phyloP scores from a whole-genome alignment of 2,113 vertebrate species.

The Hystrix brachyura region DNA sequence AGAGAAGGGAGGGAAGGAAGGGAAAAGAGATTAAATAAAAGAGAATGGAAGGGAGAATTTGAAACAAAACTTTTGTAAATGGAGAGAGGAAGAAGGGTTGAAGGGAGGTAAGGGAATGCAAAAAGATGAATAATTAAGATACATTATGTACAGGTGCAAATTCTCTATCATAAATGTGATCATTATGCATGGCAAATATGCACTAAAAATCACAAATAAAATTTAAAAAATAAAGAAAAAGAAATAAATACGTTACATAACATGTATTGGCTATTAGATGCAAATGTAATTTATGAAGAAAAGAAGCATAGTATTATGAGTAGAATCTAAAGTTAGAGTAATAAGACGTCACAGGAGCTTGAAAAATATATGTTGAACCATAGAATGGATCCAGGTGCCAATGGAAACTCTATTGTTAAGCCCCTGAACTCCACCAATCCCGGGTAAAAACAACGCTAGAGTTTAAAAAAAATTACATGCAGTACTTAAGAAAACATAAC shows the following conservation, averaged over 20 bases:
- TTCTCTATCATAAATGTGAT: background rate
- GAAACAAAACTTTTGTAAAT: background rate
- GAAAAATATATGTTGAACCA: background rate
- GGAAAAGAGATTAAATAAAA: background rate
- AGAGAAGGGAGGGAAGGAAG: background rate
- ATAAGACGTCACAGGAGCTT: background rate
- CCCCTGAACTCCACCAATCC: background rate
- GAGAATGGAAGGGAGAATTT: background rate
- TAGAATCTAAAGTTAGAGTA: background rate
- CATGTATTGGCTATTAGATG: background rate
- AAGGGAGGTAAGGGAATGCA: background rate
- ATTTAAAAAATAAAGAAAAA: background rate
- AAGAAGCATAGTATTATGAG: background rate
- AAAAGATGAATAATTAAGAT: background rate
- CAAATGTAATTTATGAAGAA: background rate
- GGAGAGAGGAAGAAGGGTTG: too few relatives aligned
- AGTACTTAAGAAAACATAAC: background rate
- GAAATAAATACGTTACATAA: background rate
- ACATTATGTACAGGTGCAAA: background rate
- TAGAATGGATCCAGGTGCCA: background rate
- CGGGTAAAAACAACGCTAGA: background rate
- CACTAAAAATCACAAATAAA: background rate
- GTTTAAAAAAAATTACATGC: background rate
- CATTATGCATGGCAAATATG: background rate
- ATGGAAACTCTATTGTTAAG: background rate